Base-by-base conservation (phyloP, 1,140 invertebrate species). In the Apis laboriosa region DNA sequence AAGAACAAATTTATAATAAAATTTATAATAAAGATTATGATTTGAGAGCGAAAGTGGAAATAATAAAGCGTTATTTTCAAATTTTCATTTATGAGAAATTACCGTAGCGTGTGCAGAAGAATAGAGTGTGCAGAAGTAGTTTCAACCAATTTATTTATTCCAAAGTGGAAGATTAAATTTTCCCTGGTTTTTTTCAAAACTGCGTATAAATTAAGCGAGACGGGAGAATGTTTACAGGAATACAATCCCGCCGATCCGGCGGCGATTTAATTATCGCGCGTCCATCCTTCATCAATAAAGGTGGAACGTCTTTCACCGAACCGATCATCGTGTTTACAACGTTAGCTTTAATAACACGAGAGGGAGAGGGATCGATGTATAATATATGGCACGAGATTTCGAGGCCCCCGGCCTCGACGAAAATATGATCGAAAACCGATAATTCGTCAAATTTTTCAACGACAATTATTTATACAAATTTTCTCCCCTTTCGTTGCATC, bases 231-330 rank as follows among this genome's bases (percentile, higher is more conserved):
- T 17, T 11, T 49, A 24, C 77, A 19, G 13, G 60, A 19, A 15
- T 28, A 17, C 15, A 58, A 67, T 83, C 12, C 61, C 12, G 60
- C 21, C 19, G 53, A 74, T 78, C 77, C 19, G 13, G 28, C 24
- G 56, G 77, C 70, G 61, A 84, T 84, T 86, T 86, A 80, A 86
- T 86, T 86, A 83, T 77, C 77, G 53, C 64, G n/a, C 51, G 60
- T 80, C 70, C 58, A 58, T 80, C 66, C 70, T 58, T 24, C 77
- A 71, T 84, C 83, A 51, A 64, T 77, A 63, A 71, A 77, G 58
- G 51, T 51, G 58, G 67, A 70, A 64, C 66, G 58, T 83, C 80
- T 70, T 78, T 83, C 80, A 71, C 28, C 82, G 77, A 73, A 63
- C 61, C 77, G 74, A 80, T 79, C 82, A 73, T 24, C 55, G 55